These are phyloP conservation scores for Crotalus viridis DNA, from an alignment of 2,113 vertebrate genomes.

Conservation along the genomic window DNA sequence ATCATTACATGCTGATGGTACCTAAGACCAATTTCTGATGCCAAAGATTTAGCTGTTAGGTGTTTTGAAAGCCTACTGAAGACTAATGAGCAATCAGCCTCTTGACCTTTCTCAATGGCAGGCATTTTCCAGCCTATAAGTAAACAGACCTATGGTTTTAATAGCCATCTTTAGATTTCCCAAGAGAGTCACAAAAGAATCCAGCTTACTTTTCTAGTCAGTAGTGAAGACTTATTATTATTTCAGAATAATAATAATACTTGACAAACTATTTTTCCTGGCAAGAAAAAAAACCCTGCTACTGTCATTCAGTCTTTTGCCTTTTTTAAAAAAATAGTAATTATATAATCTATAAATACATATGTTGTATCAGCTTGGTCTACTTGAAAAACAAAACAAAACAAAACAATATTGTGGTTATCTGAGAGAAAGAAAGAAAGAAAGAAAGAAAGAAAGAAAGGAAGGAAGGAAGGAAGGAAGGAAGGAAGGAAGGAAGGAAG, in stretches of 20 bases:
- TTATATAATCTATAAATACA: slow-evolving; percentile 27
- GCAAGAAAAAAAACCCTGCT: neutral
- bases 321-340: slow-evolving; percentile 30
- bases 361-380: neutral
- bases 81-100: slow-evolving; percentile 16
- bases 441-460: neutral
- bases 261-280: slow-evolving; percentile 9
- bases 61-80: slow-evolving; percentile 34
- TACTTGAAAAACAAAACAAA: slow-evolving; percentile 10
- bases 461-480: neutral
- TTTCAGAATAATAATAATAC: neutral
- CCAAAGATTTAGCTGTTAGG: slow-evolving; percentile 14
- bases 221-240: slow-evolving; percentile 17
- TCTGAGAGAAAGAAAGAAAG: neutral
- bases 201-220: neutral
- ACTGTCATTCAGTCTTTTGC: slow-evolving; percentile 9
- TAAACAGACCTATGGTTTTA: slow-evolving; percentile 23
- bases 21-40: neutral
- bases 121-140: slow-evolving; percentile 9
- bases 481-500: neutral
- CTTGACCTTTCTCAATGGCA: slow-evolving; percentile 27
- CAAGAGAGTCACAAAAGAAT: neutral
- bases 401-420: neutral
- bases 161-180: slow-evolving; percentile 24
- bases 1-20: neutral